Base-by-base conservation (phyloP, 2,888 invertebrate genomes). In the Macaria liturata region DNA sequence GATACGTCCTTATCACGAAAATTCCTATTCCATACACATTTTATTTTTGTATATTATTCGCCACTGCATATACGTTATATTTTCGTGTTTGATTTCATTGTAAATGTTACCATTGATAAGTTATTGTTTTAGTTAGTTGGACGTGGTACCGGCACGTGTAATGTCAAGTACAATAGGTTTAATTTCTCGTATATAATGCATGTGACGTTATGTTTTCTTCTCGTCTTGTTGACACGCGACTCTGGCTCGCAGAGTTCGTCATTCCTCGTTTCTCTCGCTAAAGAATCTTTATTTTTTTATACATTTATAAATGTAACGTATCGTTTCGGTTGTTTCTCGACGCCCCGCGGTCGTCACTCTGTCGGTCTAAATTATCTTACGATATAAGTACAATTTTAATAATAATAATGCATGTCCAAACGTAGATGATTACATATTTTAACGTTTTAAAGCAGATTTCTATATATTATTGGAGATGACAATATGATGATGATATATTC, bases 221-320 rank as follows among this genome's bases (percentile, higher is more conserved):
- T 47, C 52, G 40, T 57, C 57, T 55, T 50, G 50, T 63, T 54
- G 64, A 65, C 64, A 65, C 66, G 67, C 66, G 71, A 67, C 74
- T 72, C 75, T 76, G 73, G 72, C 67, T 71, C 74, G 74, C 75
- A 76, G 78, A 81, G 70, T 77, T 79, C 69, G 81, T 86, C 89
- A 90, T 91, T 90, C 90, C 89, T 88, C 66, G 75, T 81, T 81
- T 85, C 78, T 85, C 84, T 83, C 84, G 78, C 79, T 80, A 75
- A 85, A 75, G 89, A 87, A 91, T 90, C 88, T 91, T 91, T 91
- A 90, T 90, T 91, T 90, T 76, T 91, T 88, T 90, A 88, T 86
- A 88, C 83, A 80, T 88, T 90, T 88, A 68, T 75, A 67, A 75
- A 70, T 72, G 64, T 65, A 65, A 69, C 68, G 4, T 62, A 59